Percentiles rank a stretch among this genome's conserved stretches.
phyloP scores from a whole-genome alignment of 2,888 invertebrate species.

The Molorchus minor region DNA sequence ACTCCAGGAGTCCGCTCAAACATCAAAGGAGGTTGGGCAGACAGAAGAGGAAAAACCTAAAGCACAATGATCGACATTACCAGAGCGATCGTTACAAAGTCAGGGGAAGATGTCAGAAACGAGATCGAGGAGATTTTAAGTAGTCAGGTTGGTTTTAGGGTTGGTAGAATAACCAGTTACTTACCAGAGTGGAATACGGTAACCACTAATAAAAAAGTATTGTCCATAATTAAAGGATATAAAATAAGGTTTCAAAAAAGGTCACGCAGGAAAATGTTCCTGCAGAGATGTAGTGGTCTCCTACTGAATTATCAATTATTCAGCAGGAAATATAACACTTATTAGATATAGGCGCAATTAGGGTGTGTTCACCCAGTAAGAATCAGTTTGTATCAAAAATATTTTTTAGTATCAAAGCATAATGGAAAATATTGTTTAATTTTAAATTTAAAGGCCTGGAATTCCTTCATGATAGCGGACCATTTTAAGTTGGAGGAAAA shows the following conservation, averaged over 20 bases:
- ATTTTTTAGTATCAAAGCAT: conserved; percentile 1
- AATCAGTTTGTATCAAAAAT: not conserved
- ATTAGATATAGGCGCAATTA: not conserved
- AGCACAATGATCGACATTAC: too few species aligned
- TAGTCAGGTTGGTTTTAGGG: too few species aligned
- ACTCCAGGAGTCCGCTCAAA: conserved; percentile 5
- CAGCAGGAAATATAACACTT: conserved; percentile 6
- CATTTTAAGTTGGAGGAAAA: conserved; percentile 3
- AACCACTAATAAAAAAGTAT: too few species aligned
- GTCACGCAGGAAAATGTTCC: not conserved
- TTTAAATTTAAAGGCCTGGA: not conserved
- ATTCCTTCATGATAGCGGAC: not conserved
- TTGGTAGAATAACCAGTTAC: too few species aligned
- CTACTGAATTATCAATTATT: not conserved
- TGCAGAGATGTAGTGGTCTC: not conserved
- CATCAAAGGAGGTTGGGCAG: not conserved
- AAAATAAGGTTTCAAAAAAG: not conserved
- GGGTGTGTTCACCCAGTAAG: not conserved
- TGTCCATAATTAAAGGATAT: too few species aligned
- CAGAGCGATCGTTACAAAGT: too few species aligned
- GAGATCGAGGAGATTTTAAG: too few species aligned
- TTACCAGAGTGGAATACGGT: too few species aligned
- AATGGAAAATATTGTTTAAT: conserved; percentile 3
- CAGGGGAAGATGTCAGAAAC: too few species aligned
- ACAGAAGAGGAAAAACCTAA: too few species aligned